These are phyloP conservation scores for Ceryle rudis DNA, from an alignment of 2,797 vertebrate species.

Conservation along the genomic window DNA sequence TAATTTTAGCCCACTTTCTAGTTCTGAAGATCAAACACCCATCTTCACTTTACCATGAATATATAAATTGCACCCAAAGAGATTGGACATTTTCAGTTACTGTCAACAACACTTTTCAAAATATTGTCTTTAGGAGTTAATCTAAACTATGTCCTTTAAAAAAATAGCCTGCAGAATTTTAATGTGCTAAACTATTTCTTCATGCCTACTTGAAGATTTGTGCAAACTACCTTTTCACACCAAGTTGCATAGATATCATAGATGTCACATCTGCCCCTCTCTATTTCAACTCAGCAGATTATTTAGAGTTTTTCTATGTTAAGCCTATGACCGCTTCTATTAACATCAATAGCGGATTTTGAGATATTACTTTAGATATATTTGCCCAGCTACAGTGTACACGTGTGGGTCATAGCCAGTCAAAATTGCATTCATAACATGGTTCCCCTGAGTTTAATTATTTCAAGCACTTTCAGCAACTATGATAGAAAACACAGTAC, in stretches of 20 bases:
- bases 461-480: background rate
- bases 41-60: background rate
- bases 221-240: background rate
- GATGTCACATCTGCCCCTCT: background rate
- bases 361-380: background rate
- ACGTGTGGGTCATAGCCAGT: rapidly evolving
- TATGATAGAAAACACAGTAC: background rate
- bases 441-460: background rate
- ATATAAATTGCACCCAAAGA: background rate
- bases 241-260: background rate
- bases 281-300: background rate
- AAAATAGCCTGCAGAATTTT: background rate
- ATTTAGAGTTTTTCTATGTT: background rate
- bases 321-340: background rate
- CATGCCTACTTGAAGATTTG: background rate
- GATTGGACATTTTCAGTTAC: background rate
- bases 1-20: background rate
- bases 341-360: background rate
- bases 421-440: background rate
- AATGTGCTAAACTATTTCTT: background rate
- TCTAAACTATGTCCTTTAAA: background rate
- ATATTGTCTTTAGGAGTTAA: background rate
- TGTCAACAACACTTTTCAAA: background rate
- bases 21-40: background rate
- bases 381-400: background rate